These are phyloP conservation scores for Gopherus flavomarginatus DNA, from an alignment of 2,113 vertebrate species.

Conservation along the genomic window DNA sequence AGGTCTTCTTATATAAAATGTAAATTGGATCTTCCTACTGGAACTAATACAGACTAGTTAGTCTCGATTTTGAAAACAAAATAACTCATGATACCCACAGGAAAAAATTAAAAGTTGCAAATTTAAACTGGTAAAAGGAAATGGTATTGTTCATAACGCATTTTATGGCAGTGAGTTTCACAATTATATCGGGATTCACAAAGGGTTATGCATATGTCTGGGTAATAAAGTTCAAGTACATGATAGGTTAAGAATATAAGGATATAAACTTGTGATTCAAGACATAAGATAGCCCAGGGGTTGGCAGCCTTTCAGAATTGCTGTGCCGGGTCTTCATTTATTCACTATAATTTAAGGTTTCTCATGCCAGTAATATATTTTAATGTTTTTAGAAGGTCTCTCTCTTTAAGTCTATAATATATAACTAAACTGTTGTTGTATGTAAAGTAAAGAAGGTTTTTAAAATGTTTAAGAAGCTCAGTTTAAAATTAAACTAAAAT, in stretches of 20 bases:
- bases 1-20: not conserved
- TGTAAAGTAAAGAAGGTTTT: too few relatives aligned
- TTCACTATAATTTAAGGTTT: too few relatives aligned
- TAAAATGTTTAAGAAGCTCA: too few relatives aligned
- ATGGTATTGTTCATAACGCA: rapidly evolving
- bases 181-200: not conserved
- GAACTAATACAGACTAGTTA: not conserved
- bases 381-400: too few relatives aligned
- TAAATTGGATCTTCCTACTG: not conserved
- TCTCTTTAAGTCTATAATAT: too few relatives aligned
- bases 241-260: rapidly evolving
- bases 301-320: too few relatives aligned
- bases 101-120: not conserved
- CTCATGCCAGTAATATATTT: too few relatives aligned
- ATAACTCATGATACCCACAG: not conserved
- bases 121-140: not conserved
- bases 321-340: too few relatives aligned
- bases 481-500: too few relatives aligned
- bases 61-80: not conserved
- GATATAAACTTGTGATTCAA: conserved; percentile 31
- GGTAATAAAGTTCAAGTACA: rapidly evolving
- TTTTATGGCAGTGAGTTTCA: not conserved
- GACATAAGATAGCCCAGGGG: not conserved
- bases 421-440: too few relatives aligned
- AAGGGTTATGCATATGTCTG: not conserved